phyloP scores from a whole-genome alignment of 1,140 invertebrate genomes.

The Papilio helenus region DNA sequence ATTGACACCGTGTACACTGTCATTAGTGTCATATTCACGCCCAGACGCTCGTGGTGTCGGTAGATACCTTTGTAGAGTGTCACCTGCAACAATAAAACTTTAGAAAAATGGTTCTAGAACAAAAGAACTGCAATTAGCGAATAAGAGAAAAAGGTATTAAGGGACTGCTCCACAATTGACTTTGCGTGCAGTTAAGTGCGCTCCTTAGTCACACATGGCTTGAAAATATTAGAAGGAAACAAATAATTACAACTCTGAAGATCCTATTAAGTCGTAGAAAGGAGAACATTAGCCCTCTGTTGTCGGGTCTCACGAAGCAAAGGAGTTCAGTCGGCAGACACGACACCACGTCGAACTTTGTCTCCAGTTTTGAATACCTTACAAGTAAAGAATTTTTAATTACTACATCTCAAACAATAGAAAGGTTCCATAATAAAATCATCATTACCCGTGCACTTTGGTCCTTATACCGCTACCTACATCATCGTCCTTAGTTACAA shows the following conservation, averaged over 20 bases:
- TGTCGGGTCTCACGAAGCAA: conserved; percentile 42
- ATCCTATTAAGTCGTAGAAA: conserved; percentile 64
- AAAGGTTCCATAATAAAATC: background rate
- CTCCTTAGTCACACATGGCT: too few species aligned
- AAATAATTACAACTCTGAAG: conserved; percentile 56
- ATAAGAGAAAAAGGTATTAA: too few species aligned
- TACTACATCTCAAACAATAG: too few species aligned
- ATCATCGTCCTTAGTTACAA: conserved; percentile 42
- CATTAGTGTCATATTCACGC: conserved; percentile 55
- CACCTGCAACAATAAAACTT: conserved; percentile 45
- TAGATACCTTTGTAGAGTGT: conserved; percentile 63
- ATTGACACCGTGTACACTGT: conserved; percentile 57
- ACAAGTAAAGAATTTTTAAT: conserved; percentile 7
- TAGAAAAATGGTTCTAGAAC: background rate
- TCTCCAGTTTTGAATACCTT: conserved; percentile 57
- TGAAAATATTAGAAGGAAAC: background rate
- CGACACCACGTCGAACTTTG: conserved; percentile 63
- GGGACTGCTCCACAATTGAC: background rate
- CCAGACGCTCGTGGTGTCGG: conserved; percentile 54
- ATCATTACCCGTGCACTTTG: background rate
- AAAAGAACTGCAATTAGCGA: too few species aligned
- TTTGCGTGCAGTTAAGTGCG: background rate
- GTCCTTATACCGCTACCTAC: conserved; percentile 16
- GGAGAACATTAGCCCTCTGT: conserved; percentile 53
- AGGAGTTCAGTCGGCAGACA: conserved; percentile 59